phyloP scores from a whole-genome alignment of 1,140 invertebrate genomes.

The Hyles euphorbiae region DNA sequence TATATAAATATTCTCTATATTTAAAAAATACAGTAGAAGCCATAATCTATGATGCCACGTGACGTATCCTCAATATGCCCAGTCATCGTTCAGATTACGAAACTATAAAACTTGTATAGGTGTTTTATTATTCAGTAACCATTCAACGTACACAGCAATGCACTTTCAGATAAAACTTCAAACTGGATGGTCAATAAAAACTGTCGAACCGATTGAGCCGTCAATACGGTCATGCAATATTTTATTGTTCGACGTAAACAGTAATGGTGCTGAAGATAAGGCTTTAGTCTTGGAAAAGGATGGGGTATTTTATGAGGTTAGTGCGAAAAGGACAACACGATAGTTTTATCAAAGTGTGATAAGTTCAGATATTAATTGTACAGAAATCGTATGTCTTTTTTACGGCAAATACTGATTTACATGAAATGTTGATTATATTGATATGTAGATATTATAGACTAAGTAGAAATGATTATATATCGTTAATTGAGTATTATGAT shows the following conservation, averaged over 20 bases:
- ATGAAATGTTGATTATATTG: too few relatives aligned
- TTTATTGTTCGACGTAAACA: conserved; percentile 22
- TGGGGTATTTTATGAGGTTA: too few relatives aligned
- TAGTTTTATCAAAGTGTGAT: too few relatives aligned
- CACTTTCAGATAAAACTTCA: conserved; percentile 47
- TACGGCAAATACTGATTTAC: too few relatives aligned
- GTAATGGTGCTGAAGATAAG: conserved; percentile 5
- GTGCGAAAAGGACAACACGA: too few relatives aligned
- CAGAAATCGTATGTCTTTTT: too few relatives aligned
- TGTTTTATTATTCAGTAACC: conserved; percentile 46
- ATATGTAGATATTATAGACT: too few relatives aligned
- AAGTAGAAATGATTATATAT: too few relatives aligned
- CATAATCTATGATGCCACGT: conserved; percentile 5
- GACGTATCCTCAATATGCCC: conserved; percentile 7
- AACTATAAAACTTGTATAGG: conserved; percentile 46
- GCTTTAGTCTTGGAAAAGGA: not conserved
- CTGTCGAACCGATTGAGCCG: conserved; percentile 29
- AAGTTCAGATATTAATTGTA: too few relatives aligned
- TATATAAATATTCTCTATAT: too few relatives aligned
- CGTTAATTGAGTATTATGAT: too few relatives aligned
- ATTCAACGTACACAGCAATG: conserved; percentile 42
- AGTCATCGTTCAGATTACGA: conserved; percentile 19
- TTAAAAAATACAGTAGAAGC: too few relatives aligned
- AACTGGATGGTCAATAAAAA: conserved; percentile 44
- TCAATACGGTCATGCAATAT: conserved; percentile 19